Evolutionary conservation across 2,797 vertebrate species (phyloP).

Genomic region (Pristis pectinata): DNA sequence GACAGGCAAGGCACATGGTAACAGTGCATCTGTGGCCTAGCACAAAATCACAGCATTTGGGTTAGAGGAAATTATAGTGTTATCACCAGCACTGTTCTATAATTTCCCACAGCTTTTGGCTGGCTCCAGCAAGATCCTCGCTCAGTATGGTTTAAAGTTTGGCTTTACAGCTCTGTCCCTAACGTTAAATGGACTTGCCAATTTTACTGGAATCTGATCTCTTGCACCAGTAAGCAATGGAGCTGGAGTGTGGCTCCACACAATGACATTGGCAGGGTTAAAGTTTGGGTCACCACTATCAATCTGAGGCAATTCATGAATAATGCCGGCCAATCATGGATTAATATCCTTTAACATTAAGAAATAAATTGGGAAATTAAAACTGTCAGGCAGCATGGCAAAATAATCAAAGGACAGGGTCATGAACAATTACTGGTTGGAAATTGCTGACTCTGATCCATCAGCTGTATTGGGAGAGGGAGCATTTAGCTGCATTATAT

Average conservation of each 20-base stretch:
- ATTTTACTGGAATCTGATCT: background rate
- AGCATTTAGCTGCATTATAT: background rate
- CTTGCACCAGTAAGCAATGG: background rate
- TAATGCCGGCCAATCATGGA: background rate
- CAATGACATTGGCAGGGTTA: background rate
- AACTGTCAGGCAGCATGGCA: background rate
- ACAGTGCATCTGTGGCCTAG: no score
- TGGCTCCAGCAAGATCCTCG: background rate
- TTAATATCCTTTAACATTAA: background rate
- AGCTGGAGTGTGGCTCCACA: no score
- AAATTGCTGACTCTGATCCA: no score
- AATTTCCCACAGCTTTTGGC: background rate
- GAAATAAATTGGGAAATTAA: background rate
- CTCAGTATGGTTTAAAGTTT: background rate
- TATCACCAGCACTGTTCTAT: background rate
- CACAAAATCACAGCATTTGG: no score
- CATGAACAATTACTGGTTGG: background rate
- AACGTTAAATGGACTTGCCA: no score
- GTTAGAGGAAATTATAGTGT: no score
- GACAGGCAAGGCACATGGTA: background rate
- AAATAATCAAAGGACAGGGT: background rate
- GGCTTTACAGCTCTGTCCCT: background rate
- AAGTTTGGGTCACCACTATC: background rate
- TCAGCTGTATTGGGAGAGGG: no score
- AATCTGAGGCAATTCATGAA: background rate